Percentiles rank a stretch among this genome's conserved stretches.
Evolutionary conservation across 2,888 invertebrate species (phyloP).

Genomic region (Cataglyphis albicans): DNA sequence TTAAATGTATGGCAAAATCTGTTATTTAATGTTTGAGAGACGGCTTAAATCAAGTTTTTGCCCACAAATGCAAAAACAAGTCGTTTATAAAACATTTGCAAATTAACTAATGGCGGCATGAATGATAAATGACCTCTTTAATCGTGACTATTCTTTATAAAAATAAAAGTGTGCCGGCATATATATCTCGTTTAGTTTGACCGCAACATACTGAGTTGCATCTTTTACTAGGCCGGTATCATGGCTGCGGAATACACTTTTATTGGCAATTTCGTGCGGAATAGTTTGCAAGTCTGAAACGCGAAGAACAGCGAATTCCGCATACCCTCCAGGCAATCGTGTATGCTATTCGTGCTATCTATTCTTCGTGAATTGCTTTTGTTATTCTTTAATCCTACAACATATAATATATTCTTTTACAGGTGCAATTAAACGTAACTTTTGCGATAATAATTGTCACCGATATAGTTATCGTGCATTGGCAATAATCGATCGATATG

Average conservation of each 20-base stretch:
- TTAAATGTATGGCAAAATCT: background rate
- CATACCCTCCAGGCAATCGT: slow-evolving; percentile 66
- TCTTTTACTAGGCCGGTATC: slow-evolving; percentile 69
- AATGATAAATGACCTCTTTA: slow-evolving; percentile 33
- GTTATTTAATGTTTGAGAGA: slow-evolving; percentile 17
- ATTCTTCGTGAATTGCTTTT: slow-evolving; percentile 58
- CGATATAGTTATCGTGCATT: background rate
- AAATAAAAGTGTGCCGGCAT: slow-evolving; percentile 19
- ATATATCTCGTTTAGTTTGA: slow-evolving; percentile 40
- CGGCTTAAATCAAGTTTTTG: background rate
- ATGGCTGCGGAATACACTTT: slow-evolving; percentile 77
- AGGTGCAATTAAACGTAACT: background rate
- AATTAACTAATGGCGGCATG: slow-evolving; percentile 22
- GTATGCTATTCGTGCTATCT: slow-evolving; percentile 16
- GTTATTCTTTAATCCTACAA: slow-evolving; percentile 59
- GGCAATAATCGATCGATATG: background rate
- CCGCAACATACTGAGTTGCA: slow-evolving; percentile 63
- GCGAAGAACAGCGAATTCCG: slow-evolving; percentile 69
- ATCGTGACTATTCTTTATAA: slow-evolving; percentile 24
- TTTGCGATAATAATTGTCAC: background rate
- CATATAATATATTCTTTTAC: slow-evolving; percentile 17
- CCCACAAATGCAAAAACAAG: background rate
- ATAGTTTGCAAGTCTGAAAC: slow-evolving; percentile 69
- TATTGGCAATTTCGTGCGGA: slow-evolving; percentile 77
- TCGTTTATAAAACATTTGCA: slow-evolving; percentile 1